Evolutionary conservation across 2,113 vertebrate genomes (phyloP), one percentile per base, ranked within the genome.

Genomic region (Morone saxatilis): DNA sequence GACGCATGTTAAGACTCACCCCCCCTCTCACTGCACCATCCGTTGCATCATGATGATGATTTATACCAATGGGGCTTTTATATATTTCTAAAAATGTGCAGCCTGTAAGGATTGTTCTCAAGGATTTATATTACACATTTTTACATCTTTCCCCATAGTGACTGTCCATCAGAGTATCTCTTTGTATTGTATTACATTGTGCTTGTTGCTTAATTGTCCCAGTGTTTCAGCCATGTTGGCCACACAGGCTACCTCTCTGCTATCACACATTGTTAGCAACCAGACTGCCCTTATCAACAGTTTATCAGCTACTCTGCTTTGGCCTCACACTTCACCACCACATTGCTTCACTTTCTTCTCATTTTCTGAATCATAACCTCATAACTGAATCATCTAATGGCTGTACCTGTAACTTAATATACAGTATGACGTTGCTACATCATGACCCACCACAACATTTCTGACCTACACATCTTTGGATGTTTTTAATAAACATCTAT

Each of bases 1-100:
- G 47, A 66, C 9, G 14, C 77, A 67, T 86, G 79, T 85, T 81
- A 76, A 88, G 76, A 83, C 56, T 66, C 50, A 13, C 14, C 51
- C 70, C 74, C 72, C 71, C 9, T 56, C 66, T 45, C 36, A 61
- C 41, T 67, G 14, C 53, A 16, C 19, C 48, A 68, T 59, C 25
- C 45, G 36, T 22, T 57, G 41, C 53, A 71, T 60, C 36, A 19
- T 31, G 45, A 60, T 63, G 20, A 16, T 51, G 8, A 36, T 71
- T 71, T 36, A 12, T 63, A 47, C 22, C 63, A n/a, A 14, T 13
- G 22, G 56, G 25, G 4, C 57, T 36, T 20, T 56, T 56, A 25
- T 36, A 59, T 13, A 36, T 59, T 7, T 16, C 12, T 22, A 59
- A 16, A 36, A 59, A 59, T 25, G 22, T 13, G 5, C 22, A 25